Evolutionary conservation across 2,113 vertebrate species (phyloP), one percentile per base, ranked within the genome.

Genomic region (Solea solea): DNA sequence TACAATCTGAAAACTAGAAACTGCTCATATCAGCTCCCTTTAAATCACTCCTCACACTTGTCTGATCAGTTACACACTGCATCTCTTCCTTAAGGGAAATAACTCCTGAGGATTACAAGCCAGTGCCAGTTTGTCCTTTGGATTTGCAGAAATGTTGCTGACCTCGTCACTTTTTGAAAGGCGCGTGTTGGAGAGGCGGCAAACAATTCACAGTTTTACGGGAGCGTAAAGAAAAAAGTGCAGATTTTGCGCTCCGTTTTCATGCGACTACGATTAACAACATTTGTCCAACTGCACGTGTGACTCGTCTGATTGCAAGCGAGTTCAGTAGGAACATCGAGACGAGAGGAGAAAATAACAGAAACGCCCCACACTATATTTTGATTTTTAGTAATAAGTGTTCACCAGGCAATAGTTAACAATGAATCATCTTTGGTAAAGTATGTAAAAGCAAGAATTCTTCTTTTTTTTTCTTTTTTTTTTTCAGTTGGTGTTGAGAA

Each of bases 81-180:
- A 42, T 34, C 34, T 64, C 12, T 41, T 14, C 68, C 41, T 57
- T 45, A 5, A 61, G 54, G 77, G 72, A 80, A 71, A 72, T 78
- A 74, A 81, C 57, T 83, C 77, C 60, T 25, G 1, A 44, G 56
- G 58, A 83, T 85, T 85, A 78, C 64, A 55, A 70, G 60, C 69
- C 77, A 72, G 15, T 8, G 21, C 13, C 50, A 13, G 64, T 72
- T 59, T 56, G 16, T 74, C 57, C 63, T 61, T 69, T 74, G 56
- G 62, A 69, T 64, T 75, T 80, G 39, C 72, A 45, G 59, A 69
- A 69, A 69, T 9, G 40, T 64, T 57, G 76, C 80, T 84, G 82
- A 87, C 76, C 60, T 21, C 42, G 42, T 54, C 42, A 74, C 51
- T 80, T 77, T 21, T 63, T 72, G 15, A 72, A 56, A 74, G 7